Percentiles rank a stretch among this genome's conserved stretches.
phyloP scores from a whole-genome alignment of 2,888 invertebrate species.

The Siphonodentalium dalli region DNA sequence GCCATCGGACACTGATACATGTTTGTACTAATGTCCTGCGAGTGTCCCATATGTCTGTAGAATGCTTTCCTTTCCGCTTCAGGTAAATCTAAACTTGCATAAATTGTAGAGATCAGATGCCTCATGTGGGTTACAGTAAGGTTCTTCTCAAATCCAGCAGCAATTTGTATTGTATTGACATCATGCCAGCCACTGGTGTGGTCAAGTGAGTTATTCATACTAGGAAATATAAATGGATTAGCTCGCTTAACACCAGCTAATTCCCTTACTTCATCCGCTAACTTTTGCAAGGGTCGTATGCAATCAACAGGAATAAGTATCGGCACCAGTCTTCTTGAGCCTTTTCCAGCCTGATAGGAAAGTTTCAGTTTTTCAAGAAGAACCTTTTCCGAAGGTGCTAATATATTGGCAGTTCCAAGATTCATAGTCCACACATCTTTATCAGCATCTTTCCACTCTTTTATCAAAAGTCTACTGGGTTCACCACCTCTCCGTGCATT shows the following conservation, averaged over 20 bases:
- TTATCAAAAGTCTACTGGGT: slow-evolving; percentile 13
- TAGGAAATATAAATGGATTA: slow-evolving; percentile 15
- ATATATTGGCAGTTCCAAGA: neutral
- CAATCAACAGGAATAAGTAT: slow-evolving; percentile 18
- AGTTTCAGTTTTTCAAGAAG: slow-evolving; percentile 6
- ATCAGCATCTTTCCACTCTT: slow-evolving; percentile 20
- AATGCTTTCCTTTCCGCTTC: slow-evolving; percentile 15
- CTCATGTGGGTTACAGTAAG: slow-evolving; percentile 18
- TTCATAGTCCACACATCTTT: slow-evolving; percentile 2
- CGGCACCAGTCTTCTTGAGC: slow-evolving; percentile 13
- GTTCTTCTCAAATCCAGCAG: slow-evolving; percentile 1
- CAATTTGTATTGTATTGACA: slow-evolving; percentile 3
- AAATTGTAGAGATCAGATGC: slow-evolving; percentile 17
- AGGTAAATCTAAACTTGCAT: slow-evolving; percentile 12
- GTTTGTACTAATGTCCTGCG: slow-evolving; percentile 12
- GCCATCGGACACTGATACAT: slow-evolving; percentile 20
- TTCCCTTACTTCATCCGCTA: slow-evolving; percentile 6
- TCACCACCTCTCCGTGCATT: slow-evolving; percentile 23
- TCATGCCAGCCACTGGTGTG: slow-evolving; percentile 12
- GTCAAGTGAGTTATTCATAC: slow-evolving; percentile 1
- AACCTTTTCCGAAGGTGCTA: slow-evolving; percentile 1
- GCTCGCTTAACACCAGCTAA: neutral
- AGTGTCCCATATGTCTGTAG: slow-evolving; percentile 25
- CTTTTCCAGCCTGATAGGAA: slow-evolving; percentile 12
- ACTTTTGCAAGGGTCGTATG: slow-evolving; percentile 4